Percentiles rank a stretch among this genome's conserved stretches.
Conservation (phyloP, 2,797 vertebrate genomes). For the Galago senegalensis region DNA sequence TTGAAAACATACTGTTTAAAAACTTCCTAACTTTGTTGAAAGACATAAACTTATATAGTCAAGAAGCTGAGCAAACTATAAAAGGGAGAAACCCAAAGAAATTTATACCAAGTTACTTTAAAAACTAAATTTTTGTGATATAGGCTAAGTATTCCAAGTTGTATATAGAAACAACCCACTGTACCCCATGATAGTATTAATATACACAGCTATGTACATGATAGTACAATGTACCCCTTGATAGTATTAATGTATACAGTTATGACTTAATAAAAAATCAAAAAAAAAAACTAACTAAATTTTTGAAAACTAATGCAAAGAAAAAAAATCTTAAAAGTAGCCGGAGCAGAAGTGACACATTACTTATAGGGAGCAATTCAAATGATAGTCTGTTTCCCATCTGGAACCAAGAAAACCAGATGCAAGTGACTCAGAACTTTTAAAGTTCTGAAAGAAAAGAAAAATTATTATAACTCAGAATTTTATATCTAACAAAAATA, state of each 20-base stretch:
- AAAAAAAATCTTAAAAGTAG: background rate
- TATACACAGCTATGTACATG: too few relatives aligned
- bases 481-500: slow-evolving; percentile 56
- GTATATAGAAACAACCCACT: too few relatives aligned
- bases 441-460: background rate
- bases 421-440: background rate
- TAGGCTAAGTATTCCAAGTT: too few relatives aligned
- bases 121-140: slow-evolving; percentile 19
- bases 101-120: background rate
- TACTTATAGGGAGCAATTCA: background rate
- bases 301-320: slow-evolving; percentile 32
- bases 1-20: slow-evolving; percentile 17
- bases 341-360: background rate
- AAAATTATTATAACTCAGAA: background rate
- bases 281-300: background rate
- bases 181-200: too few relatives aligned
- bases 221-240: too few relatives aligned
- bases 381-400: background rate
- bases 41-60: background rate
- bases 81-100: background rate
- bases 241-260: too few relatives aligned
- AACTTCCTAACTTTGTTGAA: slow-evolving; percentile 34
- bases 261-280: too few relatives aligned
- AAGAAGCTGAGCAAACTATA: slow-evolving; percentile 46
- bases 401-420: background rate